A percentile compares a stretch with the other conserved stretches of the same genome.
phyloP scores from a whole-genome alignment of 2,113 vertebrate genomes.

The Salvelinus sp. region DNA sequence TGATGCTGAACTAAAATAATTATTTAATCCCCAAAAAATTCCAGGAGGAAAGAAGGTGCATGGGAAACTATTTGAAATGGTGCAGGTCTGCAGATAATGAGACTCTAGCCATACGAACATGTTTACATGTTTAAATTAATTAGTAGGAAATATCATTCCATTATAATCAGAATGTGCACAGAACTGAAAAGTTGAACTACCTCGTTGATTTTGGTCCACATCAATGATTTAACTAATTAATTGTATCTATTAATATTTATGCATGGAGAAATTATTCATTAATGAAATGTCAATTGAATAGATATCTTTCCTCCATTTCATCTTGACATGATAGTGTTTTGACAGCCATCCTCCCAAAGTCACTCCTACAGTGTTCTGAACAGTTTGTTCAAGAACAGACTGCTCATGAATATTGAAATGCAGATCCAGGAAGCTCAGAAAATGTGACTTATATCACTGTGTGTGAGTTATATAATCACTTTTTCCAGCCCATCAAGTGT shows the following conservation, averaged over 20 bases:
- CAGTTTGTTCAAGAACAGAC: slow-evolving; percentile 62
- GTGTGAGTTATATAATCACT: too few species aligned
- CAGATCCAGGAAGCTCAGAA: slow-evolving; percentile 47
- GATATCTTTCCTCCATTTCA: slow-evolving; percentile 65
- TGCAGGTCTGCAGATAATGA: slow-evolving; percentile 11
- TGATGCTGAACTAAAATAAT: background rate
- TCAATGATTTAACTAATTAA: slow-evolving; percentile 76
- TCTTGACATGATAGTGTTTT: slow-evolving; percentile 69
- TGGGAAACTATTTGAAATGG: background rate
- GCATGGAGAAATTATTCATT: slow-evolving; percentile 72
- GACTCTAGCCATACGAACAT: slow-evolving; percentile 40
- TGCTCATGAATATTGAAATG: slow-evolving; percentile 69
- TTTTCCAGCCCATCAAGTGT: slow-evolving; percentile 42
- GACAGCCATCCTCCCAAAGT: slow-evolving; percentile 66
- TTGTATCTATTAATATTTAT: slow-evolving; percentile 79
- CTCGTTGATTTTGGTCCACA: slow-evolving; percentile 71
- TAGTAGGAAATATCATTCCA: slow-evolving; percentile 53
- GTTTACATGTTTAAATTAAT: slow-evolving; percentile 57
- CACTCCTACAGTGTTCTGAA: slow-evolving; percentile 53
- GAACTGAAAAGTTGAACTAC: slow-evolving; percentile 49
- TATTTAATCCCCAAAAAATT: background rate
- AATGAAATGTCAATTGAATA: slow-evolving; percentile 74
- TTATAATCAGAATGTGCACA: slow-evolving; percentile 51
- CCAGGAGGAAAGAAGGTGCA: background rate
- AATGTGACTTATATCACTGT: too few species aligned